phyloP scores from a whole-genome alignment of 35 echinoderm and acorn worm species.

The Apostichopus japonicus region DNA sequence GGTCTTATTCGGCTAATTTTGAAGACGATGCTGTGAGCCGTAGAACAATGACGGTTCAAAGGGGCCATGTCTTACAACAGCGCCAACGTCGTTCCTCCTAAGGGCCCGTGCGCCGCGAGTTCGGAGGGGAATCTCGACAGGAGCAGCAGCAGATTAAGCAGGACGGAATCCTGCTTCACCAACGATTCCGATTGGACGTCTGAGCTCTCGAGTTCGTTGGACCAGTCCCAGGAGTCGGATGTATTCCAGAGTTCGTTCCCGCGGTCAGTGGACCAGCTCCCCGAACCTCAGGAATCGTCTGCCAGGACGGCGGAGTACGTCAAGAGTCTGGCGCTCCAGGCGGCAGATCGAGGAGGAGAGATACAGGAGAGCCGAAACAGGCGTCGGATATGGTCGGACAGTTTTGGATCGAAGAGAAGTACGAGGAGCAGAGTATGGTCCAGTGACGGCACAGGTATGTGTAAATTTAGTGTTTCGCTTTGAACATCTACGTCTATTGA shows the following conservation, averaged over 20 bases:
- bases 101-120: neutral
- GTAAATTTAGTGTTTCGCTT: too few relatives aligned
- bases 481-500: too few relatives aligned
- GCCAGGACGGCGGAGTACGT: slow-evolving; percentile 13
- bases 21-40: neutral
- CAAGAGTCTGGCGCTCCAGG: neutral
- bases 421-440: neutral
- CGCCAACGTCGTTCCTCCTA: neutral
- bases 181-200: slow-evolving; percentile 18
- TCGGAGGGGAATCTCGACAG: neutral
- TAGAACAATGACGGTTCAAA: neutral
- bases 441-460: slow-evolving; percentile 39
- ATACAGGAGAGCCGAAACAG: neutral
- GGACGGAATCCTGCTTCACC: neutral
- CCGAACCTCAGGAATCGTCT: neutral
- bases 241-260: neutral
- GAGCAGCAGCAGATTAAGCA: neutral
- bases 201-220: slow-evolving; percentile 7
- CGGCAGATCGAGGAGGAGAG: neutral
- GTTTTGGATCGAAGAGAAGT: neutral
- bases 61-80: neutral
- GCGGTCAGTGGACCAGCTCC: neutral
- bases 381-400: slow-evolving; percentile 11
- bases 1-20: too few relatives aligned
- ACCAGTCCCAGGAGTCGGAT: neutral